Evolutionary conservation across 2,113 vertebrate species (phyloP), one percentile per base, ranked within the genome.

Genomic region (Syrrhaptes paradoxus): DNA sequence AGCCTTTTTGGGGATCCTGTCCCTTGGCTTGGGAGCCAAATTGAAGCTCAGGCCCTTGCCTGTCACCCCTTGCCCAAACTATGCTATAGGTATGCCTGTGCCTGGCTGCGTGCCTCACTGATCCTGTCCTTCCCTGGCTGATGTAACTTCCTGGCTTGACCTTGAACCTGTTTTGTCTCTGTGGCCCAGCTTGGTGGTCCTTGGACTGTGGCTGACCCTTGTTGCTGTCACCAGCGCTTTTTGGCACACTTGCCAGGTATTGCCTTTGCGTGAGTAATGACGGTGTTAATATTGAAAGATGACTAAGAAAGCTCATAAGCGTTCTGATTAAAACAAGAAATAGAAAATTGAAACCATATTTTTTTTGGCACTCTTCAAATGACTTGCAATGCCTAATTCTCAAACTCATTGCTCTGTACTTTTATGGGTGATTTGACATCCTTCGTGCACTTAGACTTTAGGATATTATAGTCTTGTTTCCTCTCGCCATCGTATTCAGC

Each of bases 21-120:
- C 17, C 46, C 22, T 62, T 62, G 43, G 29, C 17, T 58, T 1
- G 0, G n/a, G 48, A 58, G 11, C 12, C 3, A 4, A 55, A 82
- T 78, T 78, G 70, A 36, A 61, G 46, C 70, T 75, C 17, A 34
- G 61, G 4, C 13, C 24, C 22, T 74, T 58, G 57, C 21, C 24
- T 1, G 1, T 52, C 51, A 52, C 51, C 11, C 20, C 22, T 74
- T 62, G 57, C 21, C 24, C 1, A 1, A 75, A 25, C 57, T 58
- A 4, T 63, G 41, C 26, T 54, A 17, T 65, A 46, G 17, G 19
- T 77, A 15, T 65, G 46, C 12, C 32, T 13, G 1, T n/a, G 46
- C 51, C n/a, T 58, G 52, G 51, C 36, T 2, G 1, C 10, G 46
- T 51, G 22, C 16, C 19, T n/a, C 4, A 0, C 14, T 76, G 58